Conservation (phyloP, 2,113 vertebrate species). For the Arenaria interpres region DNA sequence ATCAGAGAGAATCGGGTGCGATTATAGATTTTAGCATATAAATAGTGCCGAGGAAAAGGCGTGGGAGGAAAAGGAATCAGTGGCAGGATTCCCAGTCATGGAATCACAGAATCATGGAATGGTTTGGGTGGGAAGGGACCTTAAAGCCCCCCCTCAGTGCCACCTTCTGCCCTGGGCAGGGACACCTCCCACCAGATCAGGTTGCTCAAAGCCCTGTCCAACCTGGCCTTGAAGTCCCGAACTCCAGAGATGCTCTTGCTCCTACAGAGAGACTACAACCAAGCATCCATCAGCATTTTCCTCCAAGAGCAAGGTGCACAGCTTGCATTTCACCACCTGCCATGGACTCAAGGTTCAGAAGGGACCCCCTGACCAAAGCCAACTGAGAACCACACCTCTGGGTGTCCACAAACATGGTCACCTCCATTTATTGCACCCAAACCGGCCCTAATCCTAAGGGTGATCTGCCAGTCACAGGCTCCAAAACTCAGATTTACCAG, state of each 20-base stretch:
- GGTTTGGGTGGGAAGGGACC: not conserved
- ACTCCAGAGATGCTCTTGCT: not conserved
- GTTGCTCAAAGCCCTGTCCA: not conserved
- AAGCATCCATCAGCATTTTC: not conserved
- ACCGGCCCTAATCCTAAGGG: not conserved
- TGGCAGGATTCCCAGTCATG: not conserved
- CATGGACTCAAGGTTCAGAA: fast-evolving
- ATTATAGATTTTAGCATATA: not conserved
- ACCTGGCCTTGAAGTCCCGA: not conserved
- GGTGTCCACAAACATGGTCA: not conserved
- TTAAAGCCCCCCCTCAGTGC: not conserved
- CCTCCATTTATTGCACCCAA: not conserved
- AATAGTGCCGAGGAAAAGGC: not conserved
- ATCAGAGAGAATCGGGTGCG: not conserved
- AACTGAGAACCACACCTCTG: not conserved
- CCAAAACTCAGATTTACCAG: not conserved
- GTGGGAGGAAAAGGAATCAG: not conserved
- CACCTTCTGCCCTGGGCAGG: not conserved
- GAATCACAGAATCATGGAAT: not conserved
- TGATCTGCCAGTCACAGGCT: not conserved
- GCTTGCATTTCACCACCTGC: not conserved
- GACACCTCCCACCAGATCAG: not conserved
- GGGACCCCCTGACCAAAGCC: not conserved
- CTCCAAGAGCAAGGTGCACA: not conserved
- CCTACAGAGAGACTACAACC: not conserved